These are phyloP conservation scores for Tetramorium parvispinum DNA, from an alignment of 1,140 invertebrate species.

Conservation along the genomic window DNA sequence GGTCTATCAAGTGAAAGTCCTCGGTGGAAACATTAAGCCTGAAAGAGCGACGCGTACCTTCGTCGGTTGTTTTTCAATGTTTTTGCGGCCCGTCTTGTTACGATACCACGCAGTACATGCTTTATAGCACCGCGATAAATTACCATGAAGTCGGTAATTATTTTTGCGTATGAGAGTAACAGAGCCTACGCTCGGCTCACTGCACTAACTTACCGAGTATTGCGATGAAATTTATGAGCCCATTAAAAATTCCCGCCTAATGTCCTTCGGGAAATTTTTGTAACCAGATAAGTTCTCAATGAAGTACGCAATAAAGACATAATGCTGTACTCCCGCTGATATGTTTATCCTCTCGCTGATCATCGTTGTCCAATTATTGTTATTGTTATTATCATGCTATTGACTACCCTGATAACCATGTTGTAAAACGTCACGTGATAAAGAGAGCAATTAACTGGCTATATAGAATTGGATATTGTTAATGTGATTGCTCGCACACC, in stretches of 20 bases:
- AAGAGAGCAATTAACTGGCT: slow-evolving; percentile 8
- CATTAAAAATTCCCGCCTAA: slow-evolving; percentile 50
- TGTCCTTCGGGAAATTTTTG: slow-evolving; percentile 32
- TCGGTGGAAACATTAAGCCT: not conserved
- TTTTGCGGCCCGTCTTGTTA: not conserved
- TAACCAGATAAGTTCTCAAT: slow-evolving; percentile 10
- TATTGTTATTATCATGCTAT: not conserved
- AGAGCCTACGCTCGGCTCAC: not conserved
- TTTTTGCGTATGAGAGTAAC: slow-evolving; percentile 38
- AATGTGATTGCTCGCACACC: not conserved
- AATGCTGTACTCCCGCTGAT: not conserved
- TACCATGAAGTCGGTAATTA: slow-evolving; percentile 49
- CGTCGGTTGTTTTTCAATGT: slow-evolving; percentile 11
- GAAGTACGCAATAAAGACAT: slow-evolving; percentile 31
- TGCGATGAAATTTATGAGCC: slow-evolving; percentile 42
- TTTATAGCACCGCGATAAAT: slow-evolving; percentile 48
- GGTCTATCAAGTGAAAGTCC: not conserved
- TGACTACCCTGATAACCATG: not conserved
- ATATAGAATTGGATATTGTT: not conserved
- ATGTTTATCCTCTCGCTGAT: slow-evolving; percentile 2
- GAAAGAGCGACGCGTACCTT: not conserved
- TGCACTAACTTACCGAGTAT: slow-evolving; percentile 19
- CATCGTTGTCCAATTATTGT: not conserved
- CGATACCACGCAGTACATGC: slow-evolving; percentile 10
- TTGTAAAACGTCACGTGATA: not conserved